Conservation (phyloP, 2,888 invertebrate species). For the Drosophila formosana region DNA sequence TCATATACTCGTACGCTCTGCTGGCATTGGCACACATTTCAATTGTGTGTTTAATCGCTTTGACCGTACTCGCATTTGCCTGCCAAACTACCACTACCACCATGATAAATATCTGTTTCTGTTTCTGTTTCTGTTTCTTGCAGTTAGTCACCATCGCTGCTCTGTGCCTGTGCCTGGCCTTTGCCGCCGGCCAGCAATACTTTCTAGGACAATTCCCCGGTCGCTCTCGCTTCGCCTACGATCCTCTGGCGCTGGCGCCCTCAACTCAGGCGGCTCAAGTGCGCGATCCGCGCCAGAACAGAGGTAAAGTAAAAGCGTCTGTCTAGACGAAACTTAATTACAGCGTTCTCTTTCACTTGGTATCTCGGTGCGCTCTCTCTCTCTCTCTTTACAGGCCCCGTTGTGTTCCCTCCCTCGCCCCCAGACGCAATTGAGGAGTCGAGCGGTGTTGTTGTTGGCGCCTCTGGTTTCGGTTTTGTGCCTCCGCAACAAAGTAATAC, state of each 20-base stretch:
- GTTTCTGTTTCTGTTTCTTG: slow-evolving; percentile 46
- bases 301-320: slow-evolving; percentile 74
- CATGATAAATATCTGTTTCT: slow-evolving; percentile 8
- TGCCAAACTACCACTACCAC: not conserved
- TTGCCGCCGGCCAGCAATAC: slow-evolving; percentile 83
- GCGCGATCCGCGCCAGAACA: slow-evolving; percentile 84
- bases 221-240: slow-evolving; percentile 72
- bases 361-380: not conserved
- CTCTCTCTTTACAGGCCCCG: slow-evolving; percentile 88
- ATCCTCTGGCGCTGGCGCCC: slow-evolving; percentile 73
- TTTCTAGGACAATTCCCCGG: slow-evolving; percentile 78
- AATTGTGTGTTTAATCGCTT: slow-evolving; percentile 67
- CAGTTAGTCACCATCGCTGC: slow-evolving; percentile 82
- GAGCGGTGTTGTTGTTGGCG: slow-evolving; percentile 93
- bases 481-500: slow-evolving; percentile 87
- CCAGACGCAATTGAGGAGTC: slow-evolving; percentile 89
- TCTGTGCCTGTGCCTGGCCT: slow-evolving; percentile 81
- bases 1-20: slow-evolving; percentile 30
- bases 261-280: slow-evolving; percentile 56
- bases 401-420: slow-evolving; percentile 91
- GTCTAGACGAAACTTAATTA: not conserved
- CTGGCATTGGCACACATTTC: slow-evolving; percentile 80
- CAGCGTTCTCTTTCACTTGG: too few relatives aligned
- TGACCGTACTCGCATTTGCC: slow-evolving; percentile 53
- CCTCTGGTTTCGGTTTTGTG: slow-evolving; percentile 94